These are phyloP conservation scores for Tetraneura akinire DNA, from an alignment of 1,140 invertebrate genomes.

Conservation along the genomic window DNA sequence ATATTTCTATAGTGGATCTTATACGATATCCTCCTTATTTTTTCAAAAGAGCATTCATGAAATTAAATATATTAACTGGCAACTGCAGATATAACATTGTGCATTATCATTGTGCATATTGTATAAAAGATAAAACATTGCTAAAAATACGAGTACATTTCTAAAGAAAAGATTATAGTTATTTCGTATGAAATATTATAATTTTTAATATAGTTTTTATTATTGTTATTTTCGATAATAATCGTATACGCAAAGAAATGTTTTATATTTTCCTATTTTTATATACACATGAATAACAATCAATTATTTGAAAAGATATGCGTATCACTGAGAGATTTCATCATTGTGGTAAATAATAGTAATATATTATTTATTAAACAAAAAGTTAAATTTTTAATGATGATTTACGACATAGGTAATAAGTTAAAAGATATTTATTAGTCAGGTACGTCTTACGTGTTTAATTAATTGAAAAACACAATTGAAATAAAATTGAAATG, in stretches of 20 bases:
- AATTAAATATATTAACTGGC: no score
- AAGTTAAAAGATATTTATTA: neutral
- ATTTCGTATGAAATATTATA: neutral
- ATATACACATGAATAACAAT: neutral
- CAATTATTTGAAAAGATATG: neutral
- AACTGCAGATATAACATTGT: no score
- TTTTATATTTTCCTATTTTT: neutral
- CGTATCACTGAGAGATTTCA: conserved; percentile 21
- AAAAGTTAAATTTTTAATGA: neutral
- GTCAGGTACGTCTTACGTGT: neutral
- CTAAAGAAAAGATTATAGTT: no score
- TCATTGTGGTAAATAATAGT: neutral
- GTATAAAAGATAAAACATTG: no score
- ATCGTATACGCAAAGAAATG: neutral
- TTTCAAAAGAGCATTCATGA: no score
- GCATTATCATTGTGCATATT: no score
- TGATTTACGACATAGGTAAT: conserved; percentile 13
- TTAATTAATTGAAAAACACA: conserved; percentile 1
- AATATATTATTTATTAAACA: neutral
- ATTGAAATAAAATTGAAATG: conserved; percentile 21
- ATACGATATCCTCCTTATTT: no score
- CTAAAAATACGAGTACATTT: no score
- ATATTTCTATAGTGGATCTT: no score
- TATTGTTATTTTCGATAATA: neutral
- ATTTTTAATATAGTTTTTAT: neutral